These are phyloP conservation scores for Archegozetes longisetosus DNA, from an alignment of 1,140 invertebrate species.

Conservation along the genomic window DNA sequence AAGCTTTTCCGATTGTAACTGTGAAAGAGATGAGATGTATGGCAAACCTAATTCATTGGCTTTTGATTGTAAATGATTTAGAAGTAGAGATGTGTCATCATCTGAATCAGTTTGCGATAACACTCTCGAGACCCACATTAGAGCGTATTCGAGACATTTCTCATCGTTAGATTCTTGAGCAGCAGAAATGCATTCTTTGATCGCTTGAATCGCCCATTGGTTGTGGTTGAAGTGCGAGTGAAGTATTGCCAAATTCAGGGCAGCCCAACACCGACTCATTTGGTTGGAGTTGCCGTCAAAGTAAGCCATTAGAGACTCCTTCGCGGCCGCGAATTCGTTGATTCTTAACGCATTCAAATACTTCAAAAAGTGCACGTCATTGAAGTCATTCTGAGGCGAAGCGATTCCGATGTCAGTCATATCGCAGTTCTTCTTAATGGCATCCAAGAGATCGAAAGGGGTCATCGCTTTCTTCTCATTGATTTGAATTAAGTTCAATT, in stretches of 20 bases:
- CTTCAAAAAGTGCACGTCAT: slow-evolving; percentile 15
- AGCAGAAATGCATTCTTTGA: slow-evolving; percentile 16
- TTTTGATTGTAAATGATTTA: slow-evolving; percentile 1
- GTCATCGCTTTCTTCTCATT: slow-evolving; percentile 12
- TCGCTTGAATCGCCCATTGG: slow-evolving; percentile 10
- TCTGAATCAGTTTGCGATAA: slow-evolving; percentile 7
- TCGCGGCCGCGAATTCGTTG: slow-evolving; percentile 15
- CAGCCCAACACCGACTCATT: slow-evolving; percentile 14
- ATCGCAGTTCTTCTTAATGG: background rate
- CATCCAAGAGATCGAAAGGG: background rate
- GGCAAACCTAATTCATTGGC: slow-evolving; percentile 2
- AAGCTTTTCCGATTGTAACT: background rate
- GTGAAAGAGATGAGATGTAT: slow-evolving; percentile 5
- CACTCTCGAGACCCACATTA: slow-evolving; percentile 13
- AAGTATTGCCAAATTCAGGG: slow-evolving; percentile 16
- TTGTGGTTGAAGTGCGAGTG: slow-evolving; percentile 14
- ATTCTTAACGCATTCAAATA: slow-evolving; percentile 17
- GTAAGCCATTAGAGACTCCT: slow-evolving; percentile 15
- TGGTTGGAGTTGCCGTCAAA: slow-evolving; percentile 14
- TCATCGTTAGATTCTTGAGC: slow-evolving; percentile 18
- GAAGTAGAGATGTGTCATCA: background rate
- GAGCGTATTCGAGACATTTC: slow-evolving; percentile 14
- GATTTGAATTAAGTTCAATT: slow-evolving; percentile 8
- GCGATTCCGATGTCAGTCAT: background rate
- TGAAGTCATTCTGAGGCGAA: background rate